Evolutionary conservation across 2,888 invertebrate genomes (phyloP), one percentile per base, ranked within the genome.

Genomic region (Phaonia tiefii): DNA sequence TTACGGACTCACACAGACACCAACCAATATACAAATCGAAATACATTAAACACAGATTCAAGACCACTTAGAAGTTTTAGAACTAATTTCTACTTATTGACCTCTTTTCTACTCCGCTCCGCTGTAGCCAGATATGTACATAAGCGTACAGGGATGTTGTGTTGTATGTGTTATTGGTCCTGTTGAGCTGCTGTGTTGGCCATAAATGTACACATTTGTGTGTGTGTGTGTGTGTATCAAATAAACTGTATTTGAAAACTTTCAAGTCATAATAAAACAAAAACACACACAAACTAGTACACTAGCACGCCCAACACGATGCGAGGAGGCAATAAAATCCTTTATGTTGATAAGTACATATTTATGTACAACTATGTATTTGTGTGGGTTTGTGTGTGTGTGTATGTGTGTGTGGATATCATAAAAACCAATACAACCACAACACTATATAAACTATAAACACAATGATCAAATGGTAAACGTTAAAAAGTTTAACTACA

Each of bases 261-360:
- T 78, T 75, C 60, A 77, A 77, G 71, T 75, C 75, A 77, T 78
- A 63, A 63, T 42, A 63, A 63, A 63, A 63, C 31, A 3, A 3
- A 3, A n/a, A n/a, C 22, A 4, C 42, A 2, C 63, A 42, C 42
- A 42, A 31, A 31, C 31, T 31, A 20, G 13, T 2, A 20, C 20
- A 42, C 54, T 63, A 25, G 8, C 65, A 70, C 31, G 49, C 49
- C 39, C 15, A 42, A 37, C 71, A 78, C 56, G 66, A 67, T 67
- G 75, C 63, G 74, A 75, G 72, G 63, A 78, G 75, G 78, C 80
- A 81, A 81, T 81, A 75, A 81, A 81, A 81, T 78, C 60, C 75
- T 78, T 69, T 65, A n/a, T 69, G 71, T 8, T 69, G 42, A 69
- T 60, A 66, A 65, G 11, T 49, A 17, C 31, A 31, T 8, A 31